phyloP scores from a whole-genome alignment of 2,113 vertebrate genomes.

The Taurulus bubalis region DNA sequence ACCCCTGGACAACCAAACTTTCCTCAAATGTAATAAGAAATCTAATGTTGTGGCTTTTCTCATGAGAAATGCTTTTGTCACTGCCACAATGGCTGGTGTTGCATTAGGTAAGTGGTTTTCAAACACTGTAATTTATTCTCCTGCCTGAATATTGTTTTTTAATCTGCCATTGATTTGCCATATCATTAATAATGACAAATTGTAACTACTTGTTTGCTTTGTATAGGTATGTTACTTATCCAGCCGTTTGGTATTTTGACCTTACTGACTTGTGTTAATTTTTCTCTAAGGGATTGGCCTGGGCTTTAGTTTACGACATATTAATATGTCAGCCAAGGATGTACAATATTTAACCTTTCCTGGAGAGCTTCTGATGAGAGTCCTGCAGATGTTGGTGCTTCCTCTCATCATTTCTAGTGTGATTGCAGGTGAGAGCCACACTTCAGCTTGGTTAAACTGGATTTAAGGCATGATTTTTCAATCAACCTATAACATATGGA shows the following conservation, averaged over 20 bases:
- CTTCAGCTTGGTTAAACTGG: not conserved
- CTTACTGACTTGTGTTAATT: not conserved
- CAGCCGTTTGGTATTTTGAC: conserved; percentile 1
- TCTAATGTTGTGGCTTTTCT: conserved; percentile 15
- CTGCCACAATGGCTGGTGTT: conserved; percentile 28
- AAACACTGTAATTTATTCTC: not conserved
- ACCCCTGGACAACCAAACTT: not conserved
- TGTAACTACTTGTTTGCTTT: not conserved
- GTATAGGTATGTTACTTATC: no score
- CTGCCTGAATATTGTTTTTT: not conserved
- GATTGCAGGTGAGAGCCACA: conserved; percentile 44
- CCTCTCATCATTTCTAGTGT: conserved; percentile 57
- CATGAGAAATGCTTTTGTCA: conserved; percentile 43
- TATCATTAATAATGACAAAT: not conserved
- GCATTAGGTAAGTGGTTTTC: conserved; percentile 25
- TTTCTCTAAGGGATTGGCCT: conserved; percentile 30
- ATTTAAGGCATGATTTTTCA: not conserved
- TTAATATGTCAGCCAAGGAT: conserved; percentile 23
- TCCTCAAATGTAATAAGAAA: not conserved
- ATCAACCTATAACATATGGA: not conserved
- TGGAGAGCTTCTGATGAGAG: conserved; percentile 49
- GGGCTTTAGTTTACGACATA: conserved; percentile 31
- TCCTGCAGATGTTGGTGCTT: conserved; percentile 54
- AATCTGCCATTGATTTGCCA: not conserved
- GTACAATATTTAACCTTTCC: conserved; percentile 48